Base-by-base conservation (phyloP, 2,888 invertebrate genomes). In the Xanthia icteritia region DNA sequence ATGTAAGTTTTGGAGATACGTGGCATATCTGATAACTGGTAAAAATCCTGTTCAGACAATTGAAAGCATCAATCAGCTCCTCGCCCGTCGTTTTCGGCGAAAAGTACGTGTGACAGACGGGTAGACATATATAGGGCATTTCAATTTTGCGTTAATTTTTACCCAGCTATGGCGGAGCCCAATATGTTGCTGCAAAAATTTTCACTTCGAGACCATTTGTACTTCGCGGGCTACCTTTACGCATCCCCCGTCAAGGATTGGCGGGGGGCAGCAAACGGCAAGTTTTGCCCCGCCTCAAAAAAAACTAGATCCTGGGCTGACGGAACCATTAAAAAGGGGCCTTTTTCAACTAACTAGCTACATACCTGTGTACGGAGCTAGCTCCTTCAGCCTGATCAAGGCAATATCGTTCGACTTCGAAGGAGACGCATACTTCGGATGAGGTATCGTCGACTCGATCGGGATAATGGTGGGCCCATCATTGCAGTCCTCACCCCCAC, bases 361-460 rank as follows among this genome's bases (percentile, higher is more conserved):
- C 64, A 70, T 36, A 85, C 85, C 84, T 79, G 84, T 81, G 78
- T 75, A 85, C 1, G 79, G 84, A 23, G 84, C 85, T 45, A 15
- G 15, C 17, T 70, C 64, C 42, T 56, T 84, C 56, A 85, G 5
- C 15, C 73, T 81, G 42, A 85, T 86, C 42, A 85, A 68, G 8
- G 60, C 84, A 65, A 85, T 84, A 65, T 85, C 86, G 8, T 85
- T 27, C 56, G 42, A 61, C 8, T 5, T 78, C 5, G 56, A 31
- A 9, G 15, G 6, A n/a, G 68, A 0, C 11, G 0, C 17, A 68
- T n/a, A 84, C 11, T 78, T 15, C 27, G 73, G 72, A 48, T 84
- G 85, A 51, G 78, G 45, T 66, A 81, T 84, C 2, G 27, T 61
- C 15, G 15, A 71, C 60, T 85, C 87, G n/a, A 86, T 86, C 0